phyloP scores from a whole-genome alignment of 1,140 invertebrate species.

The Drosophila virilis region DNA sequence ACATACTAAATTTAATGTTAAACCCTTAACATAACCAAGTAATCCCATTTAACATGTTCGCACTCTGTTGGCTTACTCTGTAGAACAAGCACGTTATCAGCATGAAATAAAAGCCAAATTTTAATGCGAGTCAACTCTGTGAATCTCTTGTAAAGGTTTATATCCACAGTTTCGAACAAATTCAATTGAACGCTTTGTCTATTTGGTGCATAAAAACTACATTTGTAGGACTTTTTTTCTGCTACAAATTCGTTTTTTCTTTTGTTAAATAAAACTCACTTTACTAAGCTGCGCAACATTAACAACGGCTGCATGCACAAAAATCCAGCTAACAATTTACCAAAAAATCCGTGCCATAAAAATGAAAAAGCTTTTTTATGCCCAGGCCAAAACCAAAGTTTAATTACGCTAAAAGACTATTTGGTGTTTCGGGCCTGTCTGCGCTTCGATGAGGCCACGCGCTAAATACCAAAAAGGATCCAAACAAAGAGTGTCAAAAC shows the following conservation, averaged over 20 bases:
- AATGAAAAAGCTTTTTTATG: constrained; percentile 9
- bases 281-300: constrained; percentile 13
- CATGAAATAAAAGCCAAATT: no score
- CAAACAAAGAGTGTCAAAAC: constrained; percentile 52
- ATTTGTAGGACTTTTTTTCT: not conserved
- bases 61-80: no score
- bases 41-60: no score
- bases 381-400: constrained; percentile 61
- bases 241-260: no score
- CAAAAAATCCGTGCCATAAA: constrained; percentile 26
- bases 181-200: not conserved
- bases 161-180: no score
- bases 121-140: not conserved
- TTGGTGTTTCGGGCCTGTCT: constrained; percentile 33
- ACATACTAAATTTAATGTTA: no score
- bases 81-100: no score
- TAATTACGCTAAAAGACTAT: constrained; percentile 72
- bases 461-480: constrained; percentile 41
- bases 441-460: constrained; percentile 17
- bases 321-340: not conserved
- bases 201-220: not conserved
- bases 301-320: not conserved
- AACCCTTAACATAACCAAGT: no score
- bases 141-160: not conserved
- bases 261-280: no score